phyloP scores from a whole-genome alignment of 2,113 vertebrate species.

The Otis tarda region DNA sequence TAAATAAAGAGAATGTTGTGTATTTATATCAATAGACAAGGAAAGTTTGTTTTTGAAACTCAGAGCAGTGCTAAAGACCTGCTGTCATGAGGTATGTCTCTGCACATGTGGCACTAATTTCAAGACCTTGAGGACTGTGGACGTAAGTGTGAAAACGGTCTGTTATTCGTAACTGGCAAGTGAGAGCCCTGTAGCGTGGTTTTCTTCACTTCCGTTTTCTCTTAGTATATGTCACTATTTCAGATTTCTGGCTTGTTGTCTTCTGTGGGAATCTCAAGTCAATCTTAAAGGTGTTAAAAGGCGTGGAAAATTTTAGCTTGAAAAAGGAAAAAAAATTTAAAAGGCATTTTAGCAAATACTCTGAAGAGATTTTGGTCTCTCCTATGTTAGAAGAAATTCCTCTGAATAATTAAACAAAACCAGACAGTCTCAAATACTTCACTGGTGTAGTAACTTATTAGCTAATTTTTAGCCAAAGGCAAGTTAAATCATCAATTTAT shows the following conservation, averaged over 20 bases:
- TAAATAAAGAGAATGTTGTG: background rate
- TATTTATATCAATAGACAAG: background rate
- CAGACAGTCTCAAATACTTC: background rate
- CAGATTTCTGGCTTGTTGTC: background rate
- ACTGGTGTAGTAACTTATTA: background rate
- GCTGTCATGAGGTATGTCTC: background rate
- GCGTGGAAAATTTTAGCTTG: background rate
- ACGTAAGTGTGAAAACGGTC: background rate
- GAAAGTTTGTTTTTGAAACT: background rate
- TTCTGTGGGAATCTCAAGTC: background rate
- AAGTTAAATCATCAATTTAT: background rate
- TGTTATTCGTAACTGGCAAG: background rate
- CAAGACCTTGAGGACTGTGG: background rate
- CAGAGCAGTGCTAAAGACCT: background rate
- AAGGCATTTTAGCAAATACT: background rate
- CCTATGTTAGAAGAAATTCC: background rate
- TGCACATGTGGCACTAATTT: background rate
- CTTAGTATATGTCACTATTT: background rate
- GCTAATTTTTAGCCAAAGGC: constrained; percentile 3
- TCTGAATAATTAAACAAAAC: background rate
- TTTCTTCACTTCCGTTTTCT: background rate
- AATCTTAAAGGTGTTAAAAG: background rate
- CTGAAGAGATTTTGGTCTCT: background rate
- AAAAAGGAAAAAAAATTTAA: background rate
- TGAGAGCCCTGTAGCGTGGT: background rate